Evolutionary conservation across 1,140 invertebrate genomes (phyloP).

Genomic region (Platyscapa corneri): DNA sequence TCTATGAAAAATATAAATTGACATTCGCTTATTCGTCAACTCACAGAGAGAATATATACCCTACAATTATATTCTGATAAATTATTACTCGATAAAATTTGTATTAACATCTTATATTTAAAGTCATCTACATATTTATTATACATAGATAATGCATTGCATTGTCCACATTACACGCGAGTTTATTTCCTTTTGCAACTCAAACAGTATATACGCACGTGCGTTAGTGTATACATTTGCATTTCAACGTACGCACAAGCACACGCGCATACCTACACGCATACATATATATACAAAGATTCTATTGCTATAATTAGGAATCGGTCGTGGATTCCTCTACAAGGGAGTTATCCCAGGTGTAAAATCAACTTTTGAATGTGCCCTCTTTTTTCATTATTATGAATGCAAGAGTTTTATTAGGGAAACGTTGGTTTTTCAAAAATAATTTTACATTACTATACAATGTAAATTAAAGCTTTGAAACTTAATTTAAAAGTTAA

Average conservation of each 20-base stretch:
- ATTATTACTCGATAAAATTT: slow-evolving; percentile 62
- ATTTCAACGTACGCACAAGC: not conserved
- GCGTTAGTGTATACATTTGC: slow-evolving; percentile 6
- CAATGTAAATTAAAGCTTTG: not conserved
- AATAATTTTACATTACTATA: slow-evolving; percentile 3
- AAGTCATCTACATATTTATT: slow-evolving; percentile 55
- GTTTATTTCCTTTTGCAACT: slow-evolving; percentile 33
- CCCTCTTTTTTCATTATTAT: not conserved
- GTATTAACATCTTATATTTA: slow-evolving; percentile 59
- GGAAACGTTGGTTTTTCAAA: not conserved
- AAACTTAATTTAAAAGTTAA: not conserved
- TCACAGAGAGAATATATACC: slow-evolving; percentile 44
- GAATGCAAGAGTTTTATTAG: not conserved
- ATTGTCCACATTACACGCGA: slow-evolving; percentile 52
- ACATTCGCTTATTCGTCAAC: slow-evolving; percentile 40
- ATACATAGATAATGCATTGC: slow-evolving; percentile 54
- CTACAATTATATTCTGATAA: slow-evolving; percentile 54
- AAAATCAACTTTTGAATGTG: slow-evolving; percentile 11
- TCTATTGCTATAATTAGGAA: slow-evolving; percentile 55
- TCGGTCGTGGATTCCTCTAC: slow-evolving; percentile 11
- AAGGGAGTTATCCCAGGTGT: slow-evolving; percentile 5
- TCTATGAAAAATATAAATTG: slow-evolving; percentile 28
- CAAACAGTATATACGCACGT: not conserved
- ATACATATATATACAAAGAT: not conserved
- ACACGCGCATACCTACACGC: not conserved